phyloP scores from a whole-genome alignment of 2,888 invertebrate species.

The Mesochorus sp. region DNA sequence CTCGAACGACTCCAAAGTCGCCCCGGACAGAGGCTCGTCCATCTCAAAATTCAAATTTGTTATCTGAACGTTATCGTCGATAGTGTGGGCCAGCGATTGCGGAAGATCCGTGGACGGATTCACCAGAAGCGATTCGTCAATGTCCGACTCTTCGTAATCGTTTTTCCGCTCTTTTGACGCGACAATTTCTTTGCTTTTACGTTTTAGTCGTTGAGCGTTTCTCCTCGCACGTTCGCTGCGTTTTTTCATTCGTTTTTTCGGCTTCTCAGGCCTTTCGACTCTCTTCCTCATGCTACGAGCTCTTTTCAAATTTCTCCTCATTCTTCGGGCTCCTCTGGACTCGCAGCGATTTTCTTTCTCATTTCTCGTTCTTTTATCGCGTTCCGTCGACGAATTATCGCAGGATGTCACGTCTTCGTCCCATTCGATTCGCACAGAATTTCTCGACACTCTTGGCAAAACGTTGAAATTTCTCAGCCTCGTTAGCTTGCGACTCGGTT shows the following conservation, averaged over 20 bases:
- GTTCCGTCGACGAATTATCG: neutral
- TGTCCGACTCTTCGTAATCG: slow-evolving; percentile 41
- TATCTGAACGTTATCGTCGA: slow-evolving; percentile 2
- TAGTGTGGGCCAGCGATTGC: slow-evolving; percentile 5
- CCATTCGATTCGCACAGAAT: neutral
- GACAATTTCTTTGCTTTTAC: neutral
- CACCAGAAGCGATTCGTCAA: slow-evolving; percentile 50
- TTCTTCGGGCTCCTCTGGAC: neutral
- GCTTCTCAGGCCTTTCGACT: neutral
- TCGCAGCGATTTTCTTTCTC: neutral
- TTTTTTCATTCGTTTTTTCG: neutral
- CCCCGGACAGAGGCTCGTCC: neutral
- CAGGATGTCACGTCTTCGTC: neutral
- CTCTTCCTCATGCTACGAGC: neutral
- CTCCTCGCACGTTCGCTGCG: neutral
- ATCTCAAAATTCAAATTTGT: slow-evolving; percentile 32
- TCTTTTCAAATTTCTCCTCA: neutral
- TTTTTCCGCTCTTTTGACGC: neutral
- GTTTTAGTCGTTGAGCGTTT: neutral
- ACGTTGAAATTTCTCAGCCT: neutral
- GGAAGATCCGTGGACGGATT: slow-evolving; percentile 54
- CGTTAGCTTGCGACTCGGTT: too few species aligned
- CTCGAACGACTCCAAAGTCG: neutral
- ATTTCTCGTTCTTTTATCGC: neutral
- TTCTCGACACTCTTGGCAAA: neutral